phyloP scores from a whole-genome alignment of 2,797 vertebrate species.

The Potorous gilbertii region DNA sequence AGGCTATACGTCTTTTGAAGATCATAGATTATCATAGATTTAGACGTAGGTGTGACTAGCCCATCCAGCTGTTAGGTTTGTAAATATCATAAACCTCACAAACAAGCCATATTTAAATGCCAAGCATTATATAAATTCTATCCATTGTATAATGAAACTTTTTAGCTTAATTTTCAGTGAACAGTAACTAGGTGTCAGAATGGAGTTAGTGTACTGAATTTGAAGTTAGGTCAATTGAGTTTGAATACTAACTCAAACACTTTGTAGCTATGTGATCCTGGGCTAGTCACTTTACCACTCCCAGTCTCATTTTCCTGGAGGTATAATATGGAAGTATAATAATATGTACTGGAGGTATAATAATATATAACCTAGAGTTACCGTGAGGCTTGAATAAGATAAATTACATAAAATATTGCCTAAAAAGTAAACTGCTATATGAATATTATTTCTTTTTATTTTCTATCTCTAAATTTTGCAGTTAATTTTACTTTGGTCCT shows the following conservation, averaged over 20 bases:
- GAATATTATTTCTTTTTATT: not conserved
- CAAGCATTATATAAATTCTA: conserved; percentile 12
- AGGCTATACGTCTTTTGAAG: not conserved
- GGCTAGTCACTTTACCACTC: too few relatives aligned
- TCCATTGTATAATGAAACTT: not conserved
- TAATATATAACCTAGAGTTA: too few relatives aligned
- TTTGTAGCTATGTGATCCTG: too few relatives aligned
- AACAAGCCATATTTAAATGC: conserved; percentile 1
- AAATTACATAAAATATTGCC: too few relatives aligned
- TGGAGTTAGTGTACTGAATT: not conserved
- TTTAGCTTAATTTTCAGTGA: not conserved
- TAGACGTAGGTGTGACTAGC: not conserved
- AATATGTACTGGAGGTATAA: too few relatives aligned
- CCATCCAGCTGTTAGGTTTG: not conserved
- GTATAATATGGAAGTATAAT: too few relatives aligned
- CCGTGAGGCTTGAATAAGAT: too few relatives aligned
- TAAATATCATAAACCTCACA: conserved; percentile 21
- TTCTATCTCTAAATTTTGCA: not conserved
- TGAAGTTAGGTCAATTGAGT: not conserved
- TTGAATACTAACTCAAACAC: too few relatives aligned
- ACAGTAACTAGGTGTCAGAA: not conserved
- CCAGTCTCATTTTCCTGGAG: too few relatives aligned
- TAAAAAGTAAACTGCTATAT: too few relatives aligned
- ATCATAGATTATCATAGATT: not conserved
- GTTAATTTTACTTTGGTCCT: not conserved